Evolutionary conservation across 2,888 invertebrate genomes (phyloP).

Genomic region (Philereme vetulata): DNA sequence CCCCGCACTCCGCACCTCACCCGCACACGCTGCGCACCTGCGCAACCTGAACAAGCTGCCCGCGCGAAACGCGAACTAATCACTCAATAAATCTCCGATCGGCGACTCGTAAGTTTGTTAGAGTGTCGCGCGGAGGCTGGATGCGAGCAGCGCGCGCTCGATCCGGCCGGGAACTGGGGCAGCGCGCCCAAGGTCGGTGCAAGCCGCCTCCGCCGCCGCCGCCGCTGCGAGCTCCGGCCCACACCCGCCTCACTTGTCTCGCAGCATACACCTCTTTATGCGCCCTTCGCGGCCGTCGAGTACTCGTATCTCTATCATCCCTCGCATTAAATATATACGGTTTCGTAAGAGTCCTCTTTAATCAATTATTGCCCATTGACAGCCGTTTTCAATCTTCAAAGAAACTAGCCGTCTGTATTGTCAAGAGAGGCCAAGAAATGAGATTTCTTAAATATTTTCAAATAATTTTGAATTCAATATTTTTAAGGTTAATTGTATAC

Average conservation of each 20-base stretch:
- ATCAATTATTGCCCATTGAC: no score
- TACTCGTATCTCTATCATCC: slow-evolving; percentile 9
- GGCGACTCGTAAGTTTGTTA: slow-evolving; percentile 32
- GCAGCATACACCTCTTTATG: slow-evolving; percentile 11
- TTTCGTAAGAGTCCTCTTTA: no score
- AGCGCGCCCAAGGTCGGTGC: slow-evolving; percentile 40
- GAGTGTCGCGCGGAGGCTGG: slow-evolving; percentile 25
- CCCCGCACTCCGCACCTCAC: slow-evolving; percentile 59
- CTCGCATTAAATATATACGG: slow-evolving; percentile 3
- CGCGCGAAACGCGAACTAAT: slow-evolving; percentile 37
- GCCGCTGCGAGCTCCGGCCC: slow-evolving; percentile 12
- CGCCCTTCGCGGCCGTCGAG: slow-evolving; percentile 22
- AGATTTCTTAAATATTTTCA: no score
- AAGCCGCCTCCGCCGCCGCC: slow-evolving; percentile 22
- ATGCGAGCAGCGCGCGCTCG: slow-evolving; percentile 29
- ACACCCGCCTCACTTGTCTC: slow-evolving; percentile 9
- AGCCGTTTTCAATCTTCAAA: no score
- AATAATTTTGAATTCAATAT: no score
- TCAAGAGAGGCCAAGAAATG: no score
- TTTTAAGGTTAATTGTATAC: no score
- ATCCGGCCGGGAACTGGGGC: slow-evolving; percentile 31
- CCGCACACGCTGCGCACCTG: slow-evolving; percentile 68
- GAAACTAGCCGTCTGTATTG: no score
- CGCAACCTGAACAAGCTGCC: slow-evolving; percentile 43
- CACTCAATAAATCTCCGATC: slow-evolving; percentile 41